A percentile compares a stretch with the other conserved stretches of the same genome.
These are phyloP conservation scores for Coranthus polyacanthus DNA, from an alignment of 2,797 vertebrate genomes.

Conservation along the genomic window DNA sequence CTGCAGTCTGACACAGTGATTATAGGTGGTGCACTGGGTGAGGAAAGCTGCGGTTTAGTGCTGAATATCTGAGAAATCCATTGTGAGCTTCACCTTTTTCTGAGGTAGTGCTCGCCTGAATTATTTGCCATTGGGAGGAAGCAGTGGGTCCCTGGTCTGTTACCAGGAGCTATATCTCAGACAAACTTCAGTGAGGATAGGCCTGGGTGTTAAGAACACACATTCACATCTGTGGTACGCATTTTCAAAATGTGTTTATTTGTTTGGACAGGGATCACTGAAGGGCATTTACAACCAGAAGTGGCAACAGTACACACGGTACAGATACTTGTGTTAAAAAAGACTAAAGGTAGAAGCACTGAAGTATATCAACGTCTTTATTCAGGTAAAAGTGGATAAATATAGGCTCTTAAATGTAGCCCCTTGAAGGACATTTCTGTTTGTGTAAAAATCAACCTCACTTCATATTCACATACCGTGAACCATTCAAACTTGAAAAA, in stretches of 20 bases:
- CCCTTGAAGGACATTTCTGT: too few relatives aligned
- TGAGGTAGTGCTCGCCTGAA: slow-evolving; percentile 73
- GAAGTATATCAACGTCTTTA: too few relatives aligned
- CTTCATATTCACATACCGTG: too few relatives aligned
- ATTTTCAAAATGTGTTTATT: slow-evolving; percentile 36
- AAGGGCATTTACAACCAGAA: slow-evolving; percentile 7
- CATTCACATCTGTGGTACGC: slow-evolving; percentile 37
- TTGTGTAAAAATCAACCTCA: too few relatives aligned
- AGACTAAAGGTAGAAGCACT: too few relatives aligned
- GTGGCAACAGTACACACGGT: too few relatives aligned
- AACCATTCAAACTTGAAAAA: too few relatives aligned
- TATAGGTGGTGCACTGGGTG: slow-evolving; percentile 80
- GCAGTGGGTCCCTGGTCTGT: slow-evolving; percentile 53
- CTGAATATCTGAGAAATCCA: slow-evolving; percentile 81
- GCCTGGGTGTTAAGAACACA: slow-evolving; percentile 28
- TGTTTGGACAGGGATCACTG: slow-evolving; percentile 14
- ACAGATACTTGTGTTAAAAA: too few relatives aligned
- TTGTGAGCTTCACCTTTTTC: slow-evolving; percentile 79
- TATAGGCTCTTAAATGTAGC: too few relatives aligned
- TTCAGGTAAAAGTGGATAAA: too few relatives aligned
- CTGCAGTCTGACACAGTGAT: slow-evolving; percentile 78
- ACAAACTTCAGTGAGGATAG: slow-evolving; percentile 23
- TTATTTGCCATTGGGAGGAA: slow-evolving; percentile 79
- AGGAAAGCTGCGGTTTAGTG: slow-evolving; percentile 82
- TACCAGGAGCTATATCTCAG: slow-evolving; percentile 62